phyloP scores from a whole-genome alignment of 2,797 vertebrate genomes.

The Echiichthys vipera region DNA sequence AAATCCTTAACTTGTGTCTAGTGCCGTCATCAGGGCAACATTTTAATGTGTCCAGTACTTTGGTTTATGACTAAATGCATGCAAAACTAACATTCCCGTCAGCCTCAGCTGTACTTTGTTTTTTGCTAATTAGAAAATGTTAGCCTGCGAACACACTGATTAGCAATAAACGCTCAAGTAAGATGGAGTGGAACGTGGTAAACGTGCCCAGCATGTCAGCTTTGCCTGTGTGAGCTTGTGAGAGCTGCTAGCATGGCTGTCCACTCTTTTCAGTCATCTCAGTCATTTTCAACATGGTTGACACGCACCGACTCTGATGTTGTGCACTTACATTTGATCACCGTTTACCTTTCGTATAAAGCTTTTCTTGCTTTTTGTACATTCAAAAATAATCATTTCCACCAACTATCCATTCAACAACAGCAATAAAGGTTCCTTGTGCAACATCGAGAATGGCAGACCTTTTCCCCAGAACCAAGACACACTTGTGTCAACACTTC shows the following conservation, averaged over 20 bases:
- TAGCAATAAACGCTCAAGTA: background rate
- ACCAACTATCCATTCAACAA: background rate
- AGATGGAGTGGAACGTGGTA: background rate
- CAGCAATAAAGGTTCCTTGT: slow-evolving; percentile 8
- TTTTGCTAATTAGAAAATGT: background rate
- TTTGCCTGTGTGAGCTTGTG: too few relatives aligned
- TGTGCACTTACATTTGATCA: background rate
- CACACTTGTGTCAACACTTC: slow-evolving; percentile 30
- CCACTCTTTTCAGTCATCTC: too few relatives aligned
- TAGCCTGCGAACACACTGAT: background rate
- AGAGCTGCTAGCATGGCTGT: background rate
- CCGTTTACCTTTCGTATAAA: background rate
- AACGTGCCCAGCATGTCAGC: too few relatives aligned
- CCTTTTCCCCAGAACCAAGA: slow-evolving; percentile 21
- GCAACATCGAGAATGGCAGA: fast-evolving
- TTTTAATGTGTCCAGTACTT: background rate
- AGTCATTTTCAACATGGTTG: background rate
- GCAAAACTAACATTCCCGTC: background rate
- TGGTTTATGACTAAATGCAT: background rate
- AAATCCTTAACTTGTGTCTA: background rate
- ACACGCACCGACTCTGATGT: background rate
- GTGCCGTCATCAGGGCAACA: too few relatives aligned
- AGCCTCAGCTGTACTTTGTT: background rate
- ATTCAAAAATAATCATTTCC: background rate
- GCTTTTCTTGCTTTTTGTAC: background rate